These are phyloP conservation scores for Monopis laevigella DNA, from an alignment of 2,888 invertebrate genomes.

Conservation along the genomic window DNA sequence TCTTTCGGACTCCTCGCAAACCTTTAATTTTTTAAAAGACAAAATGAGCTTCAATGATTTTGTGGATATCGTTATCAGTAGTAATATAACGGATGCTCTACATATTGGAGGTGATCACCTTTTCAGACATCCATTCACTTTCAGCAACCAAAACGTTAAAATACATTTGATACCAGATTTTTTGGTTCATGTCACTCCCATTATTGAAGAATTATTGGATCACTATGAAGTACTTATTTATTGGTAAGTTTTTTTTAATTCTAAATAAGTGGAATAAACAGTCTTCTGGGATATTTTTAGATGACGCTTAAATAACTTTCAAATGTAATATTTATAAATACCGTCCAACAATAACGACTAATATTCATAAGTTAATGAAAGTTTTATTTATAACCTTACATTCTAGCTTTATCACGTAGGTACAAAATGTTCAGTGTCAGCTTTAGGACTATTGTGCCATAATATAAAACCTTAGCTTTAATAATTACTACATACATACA, in stretches of 20 bases:
- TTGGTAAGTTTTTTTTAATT: conserved; percentile 32
- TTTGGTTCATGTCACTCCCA: conserved; percentile 70
- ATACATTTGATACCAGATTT: conserved; percentile 70
- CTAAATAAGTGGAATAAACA: too few relatives aligned
- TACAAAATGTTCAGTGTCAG: too few relatives aligned
- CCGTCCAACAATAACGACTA: too few relatives aligned
- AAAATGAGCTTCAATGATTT: conserved; percentile 19
- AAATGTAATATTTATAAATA: too few relatives aligned
- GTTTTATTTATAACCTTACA: too few relatives aligned
- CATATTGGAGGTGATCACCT: conserved; percentile 26
- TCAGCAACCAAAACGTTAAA: conserved; percentile 63
- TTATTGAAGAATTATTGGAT: conserved; percentile 66
- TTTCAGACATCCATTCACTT: conserved; percentile 26
- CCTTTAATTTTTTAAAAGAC: conserved; percentile 30
- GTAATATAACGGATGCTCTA: conserved; percentile 19
- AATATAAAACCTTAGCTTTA: too few relatives aligned
- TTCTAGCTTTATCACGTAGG: too few relatives aligned
- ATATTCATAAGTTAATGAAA: too few relatives aligned
- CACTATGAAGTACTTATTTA: conserved; percentile 76
- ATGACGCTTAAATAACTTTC: too few relatives aligned
- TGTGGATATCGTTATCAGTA: conserved; percentile 24
- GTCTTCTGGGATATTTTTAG: too few relatives aligned
- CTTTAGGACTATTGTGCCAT: too few relatives aligned
- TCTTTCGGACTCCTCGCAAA: conserved; percentile 31
- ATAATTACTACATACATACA: too few relatives aligned